phyloP scores from a whole-genome alignment of 2,888 invertebrate genomes.

The Nymphalis c-album region DNA sequence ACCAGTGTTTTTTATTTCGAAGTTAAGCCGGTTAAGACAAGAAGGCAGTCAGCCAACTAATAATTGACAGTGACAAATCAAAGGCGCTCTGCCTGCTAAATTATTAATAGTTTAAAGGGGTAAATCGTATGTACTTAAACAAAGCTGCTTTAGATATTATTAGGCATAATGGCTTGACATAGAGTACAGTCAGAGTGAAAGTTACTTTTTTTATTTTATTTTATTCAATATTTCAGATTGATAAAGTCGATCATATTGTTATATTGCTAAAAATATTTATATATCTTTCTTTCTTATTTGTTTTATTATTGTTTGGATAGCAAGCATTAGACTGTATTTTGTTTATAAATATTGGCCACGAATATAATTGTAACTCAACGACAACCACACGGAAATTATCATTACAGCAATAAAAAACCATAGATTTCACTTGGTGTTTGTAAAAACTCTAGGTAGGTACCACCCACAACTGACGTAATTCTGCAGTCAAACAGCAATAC shows the following conservation, averaged over 20 bases:
- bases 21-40: neutral
- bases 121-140: constrained; percentile 46
- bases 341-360: no score
- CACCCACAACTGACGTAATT: no score
- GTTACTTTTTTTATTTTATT: neutral
- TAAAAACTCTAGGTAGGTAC: no score
- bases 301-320: no score
- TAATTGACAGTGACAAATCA: constrained; percentile 36
- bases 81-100: constrained; percentile 36
- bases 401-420: no score
- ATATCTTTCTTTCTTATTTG: no score
- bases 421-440: no score
- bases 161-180: constrained; percentile 43
- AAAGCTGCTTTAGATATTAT: constrained; percentile 46
- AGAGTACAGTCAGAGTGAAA: constrained; percentile 42
- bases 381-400: no score
- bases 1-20: neutral
- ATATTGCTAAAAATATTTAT: neutral
- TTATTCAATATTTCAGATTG: neutral
- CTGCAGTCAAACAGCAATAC: no score
- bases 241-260: neutral
- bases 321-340: no score
- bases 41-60: neutral
- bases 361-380: no score
- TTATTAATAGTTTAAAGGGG: constrained; percentile 44